Conservation (phyloP, 2,113 vertebrate genomes). For the Channa argus region DNA sequence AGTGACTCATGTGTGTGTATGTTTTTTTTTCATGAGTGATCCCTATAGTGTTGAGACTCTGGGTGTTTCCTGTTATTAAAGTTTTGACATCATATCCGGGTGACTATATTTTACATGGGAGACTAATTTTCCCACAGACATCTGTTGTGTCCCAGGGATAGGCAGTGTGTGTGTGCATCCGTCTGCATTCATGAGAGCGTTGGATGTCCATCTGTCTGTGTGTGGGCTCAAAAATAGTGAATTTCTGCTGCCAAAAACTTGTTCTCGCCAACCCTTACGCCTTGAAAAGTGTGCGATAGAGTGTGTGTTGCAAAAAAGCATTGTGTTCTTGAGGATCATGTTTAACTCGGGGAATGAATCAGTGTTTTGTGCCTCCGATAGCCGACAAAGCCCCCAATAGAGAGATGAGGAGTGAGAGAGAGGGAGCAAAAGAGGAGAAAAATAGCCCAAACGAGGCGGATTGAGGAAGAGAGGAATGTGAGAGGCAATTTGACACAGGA, state of each 20-base stretch:
- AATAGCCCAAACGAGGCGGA: slow-evolving; percentile 60
- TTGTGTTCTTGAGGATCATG: slow-evolving; percentile 73
- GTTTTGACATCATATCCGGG: slow-evolving; percentile 72
- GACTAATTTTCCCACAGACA: slow-evolving; percentile 79
- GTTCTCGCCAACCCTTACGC: slow-evolving; percentile 60
- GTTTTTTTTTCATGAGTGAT: slow-evolving; percentile 23
- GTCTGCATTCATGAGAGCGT: slow-evolving; percentile 56
- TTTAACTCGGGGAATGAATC: slow-evolving; percentile 80
- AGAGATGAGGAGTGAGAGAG: slow-evolving; percentile 68
- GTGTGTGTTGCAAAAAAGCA: slow-evolving; percentile 44
- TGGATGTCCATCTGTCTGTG: slow-evolving; percentile 74
- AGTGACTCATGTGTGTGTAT: slow-evolving; percentile 14
- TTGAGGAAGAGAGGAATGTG: slow-evolving; percentile 79
- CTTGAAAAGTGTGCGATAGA: slow-evolving; percentile 43
- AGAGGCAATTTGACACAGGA: slow-evolving; percentile 83
- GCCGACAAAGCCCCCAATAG: slow-evolving; percentile 83
- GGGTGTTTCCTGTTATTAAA: slow-evolving; percentile 65
- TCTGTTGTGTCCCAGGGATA: slow-evolving; percentile 67
- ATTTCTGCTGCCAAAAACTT: slow-evolving; percentile 70
- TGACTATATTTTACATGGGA: slow-evolving; percentile 63
- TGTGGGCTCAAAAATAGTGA: slow-evolving; percentile 73
- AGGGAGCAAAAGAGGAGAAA: slow-evolving; percentile 58
- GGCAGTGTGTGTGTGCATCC: slow-evolving; percentile 40
- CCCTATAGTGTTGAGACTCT: slow-evolving; percentile 31
- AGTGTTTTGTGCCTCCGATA: slow-evolving; percentile 78